Conservation (phyloP, 2,113 vertebrate species). For the Cricetomys ansorgei region DNA sequence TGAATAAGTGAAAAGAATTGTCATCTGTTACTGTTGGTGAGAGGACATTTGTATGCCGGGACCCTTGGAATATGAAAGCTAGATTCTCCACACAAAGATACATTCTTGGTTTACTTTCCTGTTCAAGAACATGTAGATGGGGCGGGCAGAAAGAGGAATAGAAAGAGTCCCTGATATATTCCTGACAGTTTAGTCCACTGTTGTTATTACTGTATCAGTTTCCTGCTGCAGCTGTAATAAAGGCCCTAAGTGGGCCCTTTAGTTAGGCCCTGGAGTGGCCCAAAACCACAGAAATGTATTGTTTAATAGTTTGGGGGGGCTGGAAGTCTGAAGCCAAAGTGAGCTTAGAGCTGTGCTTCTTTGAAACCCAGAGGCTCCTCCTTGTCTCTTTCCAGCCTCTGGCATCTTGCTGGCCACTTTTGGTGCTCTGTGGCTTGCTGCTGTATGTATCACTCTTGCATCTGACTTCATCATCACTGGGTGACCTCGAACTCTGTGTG, state of each 20-base stretch:
- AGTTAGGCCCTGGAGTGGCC: too few species aligned
- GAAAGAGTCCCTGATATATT: background rate
- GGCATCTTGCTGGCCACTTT: background rate
- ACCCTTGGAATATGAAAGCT: background rate
- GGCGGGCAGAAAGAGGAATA: background rate
- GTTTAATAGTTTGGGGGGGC: background rate
- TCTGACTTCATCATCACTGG: background rate
- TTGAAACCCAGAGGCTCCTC: background rate
- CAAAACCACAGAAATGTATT: background rate
- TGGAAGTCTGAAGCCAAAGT: background rate
- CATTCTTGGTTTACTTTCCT: background rate
- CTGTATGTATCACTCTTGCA: rapidly evolving
- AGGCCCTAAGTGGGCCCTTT: too few species aligned
- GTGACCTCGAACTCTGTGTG: rapidly evolving
- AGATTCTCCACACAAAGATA: background rate
- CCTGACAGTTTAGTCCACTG: too few species aligned
- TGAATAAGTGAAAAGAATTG: background rate
- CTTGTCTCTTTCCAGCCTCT: rapidly evolving
- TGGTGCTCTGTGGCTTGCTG: background rate
- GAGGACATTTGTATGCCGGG: rapidly evolving
- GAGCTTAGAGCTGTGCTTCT: background rate
- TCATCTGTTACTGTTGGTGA: rapidly evolving
- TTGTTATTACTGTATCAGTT: rapidly evolving
- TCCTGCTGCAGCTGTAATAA: background rate
- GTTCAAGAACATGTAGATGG: rapidly evolving